Conservation (phyloP, 2,797 vertebrate species). For the Molossus alvarezi region DNA sequence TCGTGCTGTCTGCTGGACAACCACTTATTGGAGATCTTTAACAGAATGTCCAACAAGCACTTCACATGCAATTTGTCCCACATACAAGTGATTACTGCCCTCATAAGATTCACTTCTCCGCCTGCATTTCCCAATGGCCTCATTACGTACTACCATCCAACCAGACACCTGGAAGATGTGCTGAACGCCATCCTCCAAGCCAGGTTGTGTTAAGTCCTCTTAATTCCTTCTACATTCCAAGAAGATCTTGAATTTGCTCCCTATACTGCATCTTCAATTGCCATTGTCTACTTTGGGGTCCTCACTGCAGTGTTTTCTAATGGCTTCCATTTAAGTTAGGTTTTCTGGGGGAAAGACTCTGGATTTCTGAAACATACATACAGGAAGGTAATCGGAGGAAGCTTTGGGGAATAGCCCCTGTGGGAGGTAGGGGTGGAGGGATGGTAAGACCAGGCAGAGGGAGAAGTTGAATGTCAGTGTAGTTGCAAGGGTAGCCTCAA, state of each 20-base stretch:
- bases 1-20: conserved; percentile 1
- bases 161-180: conserved; percentile 4
- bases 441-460: not conserved
- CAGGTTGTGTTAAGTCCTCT: not conserved
- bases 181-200: not conserved
- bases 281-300: not conserved
- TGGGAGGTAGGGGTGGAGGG: accelerated
- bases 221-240: not conserved
- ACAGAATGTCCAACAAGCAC: conserved; percentile 12
- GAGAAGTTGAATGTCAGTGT: not conserved
- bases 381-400: not conserved
- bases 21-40: conserved; percentile 63
- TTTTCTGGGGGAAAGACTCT: conserved; percentile 37
- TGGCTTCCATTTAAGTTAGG: not conserved
- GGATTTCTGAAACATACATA: not conserved
- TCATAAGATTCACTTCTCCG: not conserved
- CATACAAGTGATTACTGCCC: not conserved
- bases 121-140: not conserved
- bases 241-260: conserved; percentile 4
- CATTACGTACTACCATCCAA: not conserved
- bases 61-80: not conserved
- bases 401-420: not conserved
- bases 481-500: conserved; percentile 5
- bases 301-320: conserved; percentile 19
- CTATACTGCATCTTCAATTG: not conserved